Evolutionary conservation across 2,888 invertebrate genomes (phyloP).

Genomic region (Ichneumoninae sp.): DNA sequence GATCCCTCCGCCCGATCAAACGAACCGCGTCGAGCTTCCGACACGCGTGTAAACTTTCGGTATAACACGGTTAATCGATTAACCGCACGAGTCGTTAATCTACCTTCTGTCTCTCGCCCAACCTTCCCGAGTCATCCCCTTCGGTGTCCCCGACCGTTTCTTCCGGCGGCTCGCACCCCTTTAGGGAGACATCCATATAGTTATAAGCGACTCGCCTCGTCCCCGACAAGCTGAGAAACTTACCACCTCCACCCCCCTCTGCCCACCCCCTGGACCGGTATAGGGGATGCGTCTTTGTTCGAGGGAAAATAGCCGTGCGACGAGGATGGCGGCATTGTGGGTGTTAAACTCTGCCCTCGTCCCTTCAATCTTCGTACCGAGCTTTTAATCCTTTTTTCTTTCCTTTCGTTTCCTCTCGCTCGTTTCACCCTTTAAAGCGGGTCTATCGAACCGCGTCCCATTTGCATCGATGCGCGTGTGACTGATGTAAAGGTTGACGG

Average conservation of each 20-base stretch:
- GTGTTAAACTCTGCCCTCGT: constrained; percentile 31
- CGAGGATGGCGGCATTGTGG: constrained; percentile 24
- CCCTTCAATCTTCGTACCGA: constrained; percentile 6
- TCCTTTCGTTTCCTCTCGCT: neutral
- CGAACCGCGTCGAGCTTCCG: constrained; percentile 40
- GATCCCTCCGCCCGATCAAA: constrained; percentile 39
- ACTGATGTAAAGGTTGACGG: neutral
- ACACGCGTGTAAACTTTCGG: constrained; percentile 55
- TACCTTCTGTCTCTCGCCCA: constrained; percentile 30
- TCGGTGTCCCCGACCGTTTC: constrained; percentile 16
- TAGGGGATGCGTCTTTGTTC: constrained; percentile 53
- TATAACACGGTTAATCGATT: constrained; percentile 63
- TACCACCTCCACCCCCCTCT: neutral
- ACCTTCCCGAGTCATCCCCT: neutral
- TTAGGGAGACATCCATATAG: neutral
- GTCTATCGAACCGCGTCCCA: neutral
- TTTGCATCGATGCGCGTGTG: neutral
- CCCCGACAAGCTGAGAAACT: constrained; percentile 29
- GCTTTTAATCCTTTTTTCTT: constrained; percentile 35
- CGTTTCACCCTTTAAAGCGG: constrained; percentile 7
- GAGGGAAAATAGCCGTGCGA: constrained; percentile 44
- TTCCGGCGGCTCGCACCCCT: constrained; percentile 32
- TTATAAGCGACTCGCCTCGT: constrained; percentile 3
- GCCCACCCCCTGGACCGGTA: too few species aligned
- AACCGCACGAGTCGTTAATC: constrained; percentile 58